A percentile compares a stretch with the other conserved stretches of the same genome.
These are phyloP conservation scores for Lordiphosa mommai DNA, from an alignment of 1,140 invertebrate species.

Conservation along the genomic window DNA sequence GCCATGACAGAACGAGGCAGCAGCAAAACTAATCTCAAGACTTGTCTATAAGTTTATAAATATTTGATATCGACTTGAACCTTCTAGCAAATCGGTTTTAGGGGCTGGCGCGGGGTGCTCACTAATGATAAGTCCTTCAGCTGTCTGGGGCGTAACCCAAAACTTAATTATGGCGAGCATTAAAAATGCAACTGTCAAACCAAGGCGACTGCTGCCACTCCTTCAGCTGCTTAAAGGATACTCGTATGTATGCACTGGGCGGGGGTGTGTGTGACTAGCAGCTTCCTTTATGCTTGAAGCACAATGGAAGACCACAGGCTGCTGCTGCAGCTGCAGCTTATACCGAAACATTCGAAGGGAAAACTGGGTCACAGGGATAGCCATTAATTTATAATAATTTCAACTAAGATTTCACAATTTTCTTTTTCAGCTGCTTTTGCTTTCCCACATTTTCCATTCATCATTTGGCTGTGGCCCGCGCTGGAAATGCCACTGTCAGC, in stretches of 20 bases:
- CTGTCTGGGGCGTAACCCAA: constrained; percentile 26
- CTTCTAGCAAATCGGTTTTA: no score
- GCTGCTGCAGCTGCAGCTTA: constrained; percentile 25
- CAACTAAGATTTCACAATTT: constrained; percentile 74
- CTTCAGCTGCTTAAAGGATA: constrained; percentile 49
- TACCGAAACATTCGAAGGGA: constrained; percentile 48
- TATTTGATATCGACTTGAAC: no score
- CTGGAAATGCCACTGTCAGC: constrained; percentile 63
- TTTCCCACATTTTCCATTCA: constrained; percentile 72
- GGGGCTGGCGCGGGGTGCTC: no score
- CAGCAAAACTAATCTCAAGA: no score
- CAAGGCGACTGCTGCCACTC: constrained; percentile 25
- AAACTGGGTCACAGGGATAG: constrained; percentile 78
- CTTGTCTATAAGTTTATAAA: no score
- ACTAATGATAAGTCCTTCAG: constrained; percentile 30
- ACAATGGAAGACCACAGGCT: constrained; percentile 42
- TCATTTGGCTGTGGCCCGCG: constrained; percentile 31
- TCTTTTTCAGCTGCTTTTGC: constrained; percentile 41
- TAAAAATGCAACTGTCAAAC: constrained; percentile 75
- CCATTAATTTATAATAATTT: constrained; percentile 79
- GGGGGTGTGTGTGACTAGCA: constrained; percentile 31
- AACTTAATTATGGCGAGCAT: constrained; percentile 75
- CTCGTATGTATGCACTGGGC: constrained; percentile 5
- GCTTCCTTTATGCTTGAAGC: constrained; percentile 55
- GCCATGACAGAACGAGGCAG: no score